phyloP scores from a whole-genome alignment of 1,140 invertebrate species.

The Pectinophora gossypiella region DNA sequence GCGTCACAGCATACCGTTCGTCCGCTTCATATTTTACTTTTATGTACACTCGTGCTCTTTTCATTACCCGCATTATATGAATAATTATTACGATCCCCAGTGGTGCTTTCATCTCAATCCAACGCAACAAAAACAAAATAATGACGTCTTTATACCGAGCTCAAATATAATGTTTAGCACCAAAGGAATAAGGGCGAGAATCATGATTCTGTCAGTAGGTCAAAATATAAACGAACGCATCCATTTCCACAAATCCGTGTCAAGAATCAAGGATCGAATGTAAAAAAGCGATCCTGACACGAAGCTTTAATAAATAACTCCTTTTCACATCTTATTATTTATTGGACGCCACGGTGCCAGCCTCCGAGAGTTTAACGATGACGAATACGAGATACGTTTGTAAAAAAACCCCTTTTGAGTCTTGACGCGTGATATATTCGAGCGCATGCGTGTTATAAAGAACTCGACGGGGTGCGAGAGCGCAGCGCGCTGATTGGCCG shows the following conservation, averaged over 20 bases:
- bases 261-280: constrained; percentile 49
- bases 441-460: constrained; percentile 55
- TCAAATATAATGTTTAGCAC: constrained; percentile 23
- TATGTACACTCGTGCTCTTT: constrained; percentile 5
- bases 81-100: not conserved
- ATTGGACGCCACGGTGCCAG: constrained; percentile 31
- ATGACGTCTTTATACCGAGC: not conserved
- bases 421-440: constrained; percentile 66
- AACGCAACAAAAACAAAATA: not conserved
- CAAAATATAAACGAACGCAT: constrained; percentile 35
- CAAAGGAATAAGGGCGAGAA: constrained; percentile 20
- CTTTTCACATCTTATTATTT: constrained; percentile 46
- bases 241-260: constrained; percentile 61
- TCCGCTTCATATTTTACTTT: constrained; percentile 2
- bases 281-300: constrained; percentile 40
- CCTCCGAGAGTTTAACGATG: constrained; percentile 58
- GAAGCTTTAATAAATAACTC: constrained; percentile 43
- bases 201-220: constrained; percentile 19
- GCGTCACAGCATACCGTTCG: not conserved
- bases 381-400: constrained; percentile 68
- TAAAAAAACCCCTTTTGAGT: constrained; percentile 53
- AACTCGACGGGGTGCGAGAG: constrained; percentile 60
- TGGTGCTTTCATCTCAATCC: constrained; percentile 4
- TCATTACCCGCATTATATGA: constrained; percentile 5
- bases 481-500: constrained; percentile 52